Percentiles rank a stretch among this genome's conserved stretches.
Conservation (phyloP, 1,140 invertebrate species). For the Heliconius himera region DNA sequence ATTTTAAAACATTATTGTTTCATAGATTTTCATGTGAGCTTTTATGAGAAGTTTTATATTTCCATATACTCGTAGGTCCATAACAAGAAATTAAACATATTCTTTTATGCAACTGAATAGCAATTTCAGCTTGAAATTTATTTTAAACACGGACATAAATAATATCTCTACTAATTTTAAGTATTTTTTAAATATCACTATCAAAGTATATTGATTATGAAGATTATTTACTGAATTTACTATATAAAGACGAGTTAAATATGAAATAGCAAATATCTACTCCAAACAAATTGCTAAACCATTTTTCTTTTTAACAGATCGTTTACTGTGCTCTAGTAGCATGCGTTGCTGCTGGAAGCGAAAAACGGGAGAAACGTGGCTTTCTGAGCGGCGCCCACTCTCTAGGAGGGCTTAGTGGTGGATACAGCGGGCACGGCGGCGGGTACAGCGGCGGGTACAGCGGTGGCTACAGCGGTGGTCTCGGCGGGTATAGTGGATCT, state of each 20-base stretch:
- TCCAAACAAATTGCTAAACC: not conserved
- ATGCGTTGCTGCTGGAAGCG: constrained; percentile 28
- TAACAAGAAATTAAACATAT: too few relatives aligned
- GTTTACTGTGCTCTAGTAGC: constrained; percentile 32
- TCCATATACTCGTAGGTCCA: too few relatives aligned
- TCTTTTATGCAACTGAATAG: too few relatives aligned
- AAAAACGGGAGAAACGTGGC: constrained; percentile 37
- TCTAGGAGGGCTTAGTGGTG: constrained; percentile 8
- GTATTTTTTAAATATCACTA: too few relatives aligned
- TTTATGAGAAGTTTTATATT: too few relatives aligned
- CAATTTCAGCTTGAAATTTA: too few relatives aligned
- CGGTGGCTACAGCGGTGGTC: constrained; percentile 23
- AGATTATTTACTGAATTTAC: not conserved
- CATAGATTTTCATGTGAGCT: too few relatives aligned
- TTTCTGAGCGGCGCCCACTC: constrained; percentile 24
- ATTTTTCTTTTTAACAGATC: constrained; percentile 16
- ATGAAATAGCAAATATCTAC: not conserved
- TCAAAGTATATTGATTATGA: too few relatives aligned
- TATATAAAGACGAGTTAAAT: not conserved
- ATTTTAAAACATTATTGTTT: too few relatives aligned
- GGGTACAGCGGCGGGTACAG: constrained; percentile 7
- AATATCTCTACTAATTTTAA: too few relatives aligned
- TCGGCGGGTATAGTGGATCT: constrained; percentile 30
- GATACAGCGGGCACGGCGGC: not conserved
- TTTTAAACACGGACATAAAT: too few relatives aligned